Conservation (phyloP, 2,113 vertebrate species). For the Galeopterus variegatus region DNA sequence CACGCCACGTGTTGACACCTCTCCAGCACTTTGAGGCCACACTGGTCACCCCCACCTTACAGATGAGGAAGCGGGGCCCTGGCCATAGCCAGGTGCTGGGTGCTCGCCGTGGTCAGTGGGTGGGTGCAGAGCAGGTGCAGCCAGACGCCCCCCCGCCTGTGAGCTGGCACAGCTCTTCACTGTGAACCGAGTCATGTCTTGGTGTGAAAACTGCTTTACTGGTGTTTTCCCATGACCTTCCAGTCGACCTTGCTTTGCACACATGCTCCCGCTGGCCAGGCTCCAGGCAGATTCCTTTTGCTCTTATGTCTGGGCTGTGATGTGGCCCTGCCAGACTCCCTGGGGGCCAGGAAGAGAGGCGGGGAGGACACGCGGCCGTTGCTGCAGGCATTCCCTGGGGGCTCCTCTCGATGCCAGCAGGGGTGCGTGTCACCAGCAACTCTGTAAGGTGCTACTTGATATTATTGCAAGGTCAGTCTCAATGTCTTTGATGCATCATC, state of each 20-base stretch:
- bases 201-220: rapidly evolving
- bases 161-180: too few species aligned
- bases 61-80: rapidly evolving
- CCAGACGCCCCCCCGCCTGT: neutral
- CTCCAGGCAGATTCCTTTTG: rapidly evolving
- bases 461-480: rapidly evolving
- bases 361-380: too few species aligned
- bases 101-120: rapidly evolving
- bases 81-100: neutral
- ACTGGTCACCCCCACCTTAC: neutral
- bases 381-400: rapidly evolving
- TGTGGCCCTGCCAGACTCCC: neutral
- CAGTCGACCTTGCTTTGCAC: rapidly evolving
- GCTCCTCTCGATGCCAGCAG: rapidly evolving
- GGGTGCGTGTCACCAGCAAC: neutral
- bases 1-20: neutral
- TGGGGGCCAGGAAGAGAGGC: too few species aligned
- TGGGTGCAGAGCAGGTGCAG: neutral
- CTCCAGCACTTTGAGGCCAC: neutral
- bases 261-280: rapidly evolving
- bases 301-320: neutral
- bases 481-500: rapidly evolving
- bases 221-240: rapidly evolving
- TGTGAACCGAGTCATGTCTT: rapidly evolving
- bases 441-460: rapidly evolving